Percentiles rank a stretch among this genome's conserved stretches.
Evolutionary conservation across 2,113 vertebrate species (phyloP).

Genomic region (Nothobranchius kuhntae): DNA sequence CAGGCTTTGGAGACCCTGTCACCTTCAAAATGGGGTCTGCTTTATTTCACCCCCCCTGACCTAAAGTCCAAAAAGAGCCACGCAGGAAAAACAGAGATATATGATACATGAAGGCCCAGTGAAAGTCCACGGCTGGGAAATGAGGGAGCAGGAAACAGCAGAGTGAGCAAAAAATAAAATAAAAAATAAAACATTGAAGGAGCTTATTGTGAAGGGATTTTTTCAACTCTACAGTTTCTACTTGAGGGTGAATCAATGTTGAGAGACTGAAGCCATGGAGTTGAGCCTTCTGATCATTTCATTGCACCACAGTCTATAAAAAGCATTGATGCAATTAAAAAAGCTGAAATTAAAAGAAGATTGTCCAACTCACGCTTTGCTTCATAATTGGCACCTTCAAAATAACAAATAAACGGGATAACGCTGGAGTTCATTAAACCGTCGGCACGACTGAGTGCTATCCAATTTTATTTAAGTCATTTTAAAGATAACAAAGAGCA

Average conservation of each 20-base stretch:
- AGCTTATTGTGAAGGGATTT: conserved; percentile 67
- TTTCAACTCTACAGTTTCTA: conserved; percentile 52
- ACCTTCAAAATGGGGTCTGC: conserved; percentile 81
- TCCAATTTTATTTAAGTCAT: conserved; percentile 41
- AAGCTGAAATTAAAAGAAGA: conserved; percentile 14
- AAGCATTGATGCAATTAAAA: background rate
- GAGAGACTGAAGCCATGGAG: conserved; percentile 26
- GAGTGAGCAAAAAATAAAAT: conserved; percentile 67
- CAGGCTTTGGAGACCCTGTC: conserved; percentile 79
- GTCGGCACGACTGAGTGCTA: conserved; percentile 3
- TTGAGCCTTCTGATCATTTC: conserved; percentile 27
- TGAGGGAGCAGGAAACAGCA: conserved; percentile 70
- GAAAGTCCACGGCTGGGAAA: conserved; percentile 72
- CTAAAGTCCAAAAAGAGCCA: conserved; percentile 74
- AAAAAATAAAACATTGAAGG: conserved; percentile 36
- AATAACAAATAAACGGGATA: conserved; percentile 35
- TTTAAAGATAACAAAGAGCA: conserved; percentile 45
- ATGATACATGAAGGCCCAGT: conserved; percentile 77
- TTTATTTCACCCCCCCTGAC: conserved; percentile 82
- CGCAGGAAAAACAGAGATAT: conserved; percentile 81
- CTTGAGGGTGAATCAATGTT: conserved; percentile 50
- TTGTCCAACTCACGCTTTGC: conserved; percentile 39
- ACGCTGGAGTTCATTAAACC: conserved; percentile 38
- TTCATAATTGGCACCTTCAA: conserved; percentile 43
- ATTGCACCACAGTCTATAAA: background rate